These are phyloP conservation scores for Sericinus montela DNA, from an alignment of 2,888 invertebrate genomes.

Conservation along the genomic window DNA sequence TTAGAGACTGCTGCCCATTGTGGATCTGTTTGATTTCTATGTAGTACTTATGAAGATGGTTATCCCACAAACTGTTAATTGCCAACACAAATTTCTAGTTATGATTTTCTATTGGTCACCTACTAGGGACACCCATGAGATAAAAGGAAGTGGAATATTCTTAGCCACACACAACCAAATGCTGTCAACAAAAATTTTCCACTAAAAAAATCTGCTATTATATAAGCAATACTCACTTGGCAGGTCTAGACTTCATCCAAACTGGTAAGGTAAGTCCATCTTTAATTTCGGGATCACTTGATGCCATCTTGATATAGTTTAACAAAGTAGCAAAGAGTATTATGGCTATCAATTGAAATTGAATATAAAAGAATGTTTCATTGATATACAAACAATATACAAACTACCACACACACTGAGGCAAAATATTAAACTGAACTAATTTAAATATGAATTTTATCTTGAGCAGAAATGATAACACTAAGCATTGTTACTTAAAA, in stretches of 20 bases:
- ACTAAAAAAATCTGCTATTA: background rate
- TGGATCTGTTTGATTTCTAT: too few species aligned
- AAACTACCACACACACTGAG: conserved; percentile 32
- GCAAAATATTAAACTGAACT: conserved; percentile 41
- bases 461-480: conserved; percentile 72
- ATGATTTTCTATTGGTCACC: too few species aligned
- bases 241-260: conserved; percentile 86
- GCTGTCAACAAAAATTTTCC: too few species aligned
- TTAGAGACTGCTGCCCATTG: too few species aligned
- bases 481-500: too few species aligned
- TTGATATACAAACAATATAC: background rate
- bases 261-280: conserved; percentile 83
- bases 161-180: too few species aligned
- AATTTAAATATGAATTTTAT: conserved; percentile 41
- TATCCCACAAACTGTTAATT: too few species aligned
- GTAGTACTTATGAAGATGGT: too few species aligned
- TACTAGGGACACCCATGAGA: too few species aligned
- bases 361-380: too few species aligned
- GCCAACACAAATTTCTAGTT: too few species aligned
- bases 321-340: background rate
- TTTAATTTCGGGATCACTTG: conserved; percentile 79
- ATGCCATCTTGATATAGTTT: conserved; percentile 49
- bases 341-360: background rate
- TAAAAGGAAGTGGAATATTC: too few species aligned
- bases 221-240: conserved; percentile 55